Evolutionary conservation across 92 coral and sea anemone species (phyloP), one percentile per base, ranked within the genome.

Genomic region (Bergia puertoricense): DNA sequence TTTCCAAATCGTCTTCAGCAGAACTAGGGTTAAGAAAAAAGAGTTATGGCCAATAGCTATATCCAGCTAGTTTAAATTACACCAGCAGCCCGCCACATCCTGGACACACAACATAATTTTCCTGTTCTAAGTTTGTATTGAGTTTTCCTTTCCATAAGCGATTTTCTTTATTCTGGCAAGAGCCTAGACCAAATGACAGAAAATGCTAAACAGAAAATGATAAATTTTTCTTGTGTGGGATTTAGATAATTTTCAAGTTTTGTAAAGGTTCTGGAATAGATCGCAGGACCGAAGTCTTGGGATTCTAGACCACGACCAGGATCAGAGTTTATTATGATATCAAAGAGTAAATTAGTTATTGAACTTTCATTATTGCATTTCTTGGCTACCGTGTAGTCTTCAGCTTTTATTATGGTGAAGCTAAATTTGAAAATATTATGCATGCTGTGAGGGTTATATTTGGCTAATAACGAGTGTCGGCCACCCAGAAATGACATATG

Each of bases 391-490:
- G 40, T 40, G 85, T 59, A 81, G 85, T 42, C 73, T 14, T 40
- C 16, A 13, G 69, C 8, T 40, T 30, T 62, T 62, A 22, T 62
- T 40, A 62, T 81, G 11, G 46, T 6, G 74, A 81, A 81, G 39
- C 50, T 38, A 81, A 81, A 81, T 81, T 81, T 81, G 85, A 38
- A 81, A 81, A 81, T 59, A 59, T 57, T 81, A 81, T 62, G 74
- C 85, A 81, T 81, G 85, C 50, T 81, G 39, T 36, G 73, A 7
- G 45, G 75, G 75, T 46, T 39, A 18, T 39, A 41, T 42, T 41
- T 81, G 23, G 13, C 57, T 37, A 36, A 81, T 48, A 81, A 81
- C 85, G 85, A 81, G 38, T 59, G 71, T 57, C 39, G n/a, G 71
- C 14, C 54, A 74, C 85, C 74, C 18, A 15, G 20, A 39, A 74